Evolutionary conservation across 2,888 invertebrate genomes (phyloP), one percentile per base, ranked within the genome.

Genomic region (Agonopterix alstromeriana): DNA sequence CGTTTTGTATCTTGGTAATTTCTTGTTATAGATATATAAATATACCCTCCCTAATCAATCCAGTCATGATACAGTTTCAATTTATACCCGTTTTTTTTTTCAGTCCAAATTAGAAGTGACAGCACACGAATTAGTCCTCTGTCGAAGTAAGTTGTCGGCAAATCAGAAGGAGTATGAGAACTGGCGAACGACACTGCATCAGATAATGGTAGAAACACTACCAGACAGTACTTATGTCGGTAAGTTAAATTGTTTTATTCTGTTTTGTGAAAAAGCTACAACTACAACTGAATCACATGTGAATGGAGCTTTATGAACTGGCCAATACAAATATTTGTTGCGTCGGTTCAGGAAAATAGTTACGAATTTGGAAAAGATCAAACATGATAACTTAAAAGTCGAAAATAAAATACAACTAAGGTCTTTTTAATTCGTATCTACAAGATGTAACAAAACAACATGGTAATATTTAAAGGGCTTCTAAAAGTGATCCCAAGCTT

Each of bases 21-120:
- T 17, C 17, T 17, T 17, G 17, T 17, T 4, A 17, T 17, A 3
- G 2, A 17, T 17, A 17, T 3, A 3, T 17, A 17, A 17, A 3
- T 27, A 27, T 14, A 27, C 27, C 7, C 17, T 17, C 17, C 17
- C 17, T 17, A 17, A 17, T 17, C 17, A 2, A 3, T 17, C 17
- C 3, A 17, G 3, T 3, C 17, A 2, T 17, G 17, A 17, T 3
- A 17, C 17, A 17, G 17, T 3, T 27, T 27, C 27, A 27, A 44
- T 17, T 14, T 14, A 8, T 27, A 27, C 27, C 7, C 5, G 7
- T 0, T 27, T n/a, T 42, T 46, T 10, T 54, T 77, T 73, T 11
- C 70, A 89, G 89, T 76, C 82, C 0, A 89, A 89, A 60, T 58
- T 89, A 47, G 83, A 89, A 61, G 59, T 75, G 36, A 89, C 89